Evolutionary conservation across 1,140 invertebrate genomes (phyloP).

Genomic region (Calliphora vicina): DNA sequence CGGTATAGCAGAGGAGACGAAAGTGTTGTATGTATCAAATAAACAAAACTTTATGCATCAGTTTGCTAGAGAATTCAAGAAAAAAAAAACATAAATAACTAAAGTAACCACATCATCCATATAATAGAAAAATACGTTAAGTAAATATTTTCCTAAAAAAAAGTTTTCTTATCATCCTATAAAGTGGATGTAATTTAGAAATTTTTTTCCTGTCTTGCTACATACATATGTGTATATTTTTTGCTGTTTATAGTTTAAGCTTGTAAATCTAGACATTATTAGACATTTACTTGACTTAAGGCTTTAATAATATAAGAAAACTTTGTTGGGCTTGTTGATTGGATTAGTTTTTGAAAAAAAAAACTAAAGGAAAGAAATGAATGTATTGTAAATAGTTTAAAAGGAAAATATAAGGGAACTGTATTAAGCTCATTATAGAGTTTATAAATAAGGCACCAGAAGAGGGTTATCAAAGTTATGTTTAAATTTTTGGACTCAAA

Average conservation of each 20-base stretch:
- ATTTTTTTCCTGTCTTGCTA: not conserved
- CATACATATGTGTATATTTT: not conserved
- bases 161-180: not conserved
- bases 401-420: no score
- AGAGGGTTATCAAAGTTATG: no score
- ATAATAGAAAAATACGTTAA: not conserved
- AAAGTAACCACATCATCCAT: no score
- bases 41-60: no score
- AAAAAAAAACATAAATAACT: no score
- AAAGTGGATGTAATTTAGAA: not conserved
- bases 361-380: no score
- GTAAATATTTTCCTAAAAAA: not conserved
- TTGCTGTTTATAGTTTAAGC: not conserved
- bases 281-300: constrained; percentile 1
- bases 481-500: not conserved
- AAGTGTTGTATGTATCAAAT: no score
- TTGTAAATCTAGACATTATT: constrained; percentile 1
- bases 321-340: not conserved
- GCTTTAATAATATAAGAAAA: not conserved
- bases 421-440: no score
- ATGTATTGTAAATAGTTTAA: no score
- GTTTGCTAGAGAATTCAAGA: no score
- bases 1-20: no score
- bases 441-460: no score
- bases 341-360: not conserved